Base-by-base conservation (phyloP, 2,113 vertebrate genomes). In the Protobothrops flavoviridis region DNA sequence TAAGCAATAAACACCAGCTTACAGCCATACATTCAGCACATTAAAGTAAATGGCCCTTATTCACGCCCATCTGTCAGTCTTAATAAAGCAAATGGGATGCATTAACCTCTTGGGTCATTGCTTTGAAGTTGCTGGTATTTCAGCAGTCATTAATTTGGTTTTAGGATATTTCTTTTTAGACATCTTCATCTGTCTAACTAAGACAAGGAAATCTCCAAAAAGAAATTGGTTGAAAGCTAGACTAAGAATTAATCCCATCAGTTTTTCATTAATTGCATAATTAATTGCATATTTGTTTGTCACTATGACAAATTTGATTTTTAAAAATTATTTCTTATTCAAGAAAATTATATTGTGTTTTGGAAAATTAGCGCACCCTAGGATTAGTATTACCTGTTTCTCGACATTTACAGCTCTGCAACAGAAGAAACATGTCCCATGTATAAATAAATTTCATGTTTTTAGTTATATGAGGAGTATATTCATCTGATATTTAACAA, bases 11-110 rank as follows among this genome's bases (percentile, higher is more conserved):
- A 93, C 56, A 90, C 74, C 85, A 90, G 81, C 90, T 93, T 93
- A 85, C 81, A 86, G 50, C 56, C 55, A 52, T 85, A 59, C 57
- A 88, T 89, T 89, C 87, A 92, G 74, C 90, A 85, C 74, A 93
- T 93, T 93, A 93, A 86, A 93, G 56, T 90, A 90, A 93, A 93
- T 93, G 92, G 88, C 55, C 92, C 88, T 90, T 93, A 9, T 81
- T 86, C 81, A 61, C 92, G 86, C n/a, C 81, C 9, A 7, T 90
- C 74, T 93, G 74, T 93, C 92, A 93, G 55, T 93, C 92, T 93
- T 93, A 93, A 90, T 93, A 93, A 93, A 90, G 45, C 55, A 90
- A 90, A 93, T 90, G 88, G n/a, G 29, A 93, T 86, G 59, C 74
- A 86, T 86, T 93, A 93, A 93, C 88, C 56, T 48, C n/a, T 85